Conservation (phyloP, 2,797 vertebrate genomes). For the Serranus cabrilla region DNA sequence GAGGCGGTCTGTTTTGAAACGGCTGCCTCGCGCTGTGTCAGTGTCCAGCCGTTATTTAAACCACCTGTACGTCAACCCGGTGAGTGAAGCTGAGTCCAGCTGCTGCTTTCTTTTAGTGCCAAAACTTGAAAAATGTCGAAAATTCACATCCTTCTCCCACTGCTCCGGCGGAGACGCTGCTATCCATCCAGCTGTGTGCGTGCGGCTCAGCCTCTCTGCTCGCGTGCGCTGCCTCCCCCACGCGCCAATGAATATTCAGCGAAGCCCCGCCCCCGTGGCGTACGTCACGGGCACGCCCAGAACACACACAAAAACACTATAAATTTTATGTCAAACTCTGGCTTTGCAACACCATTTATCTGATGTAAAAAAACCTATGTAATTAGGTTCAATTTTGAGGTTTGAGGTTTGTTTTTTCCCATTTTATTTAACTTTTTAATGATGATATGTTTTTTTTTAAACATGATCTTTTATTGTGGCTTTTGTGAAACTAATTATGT, state of each 20-base stretch:
- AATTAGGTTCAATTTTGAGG: neutral
- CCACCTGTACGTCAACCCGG: neutral
- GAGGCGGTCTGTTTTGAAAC: conserved; percentile 17
- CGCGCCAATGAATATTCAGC: conserved; percentile 62
- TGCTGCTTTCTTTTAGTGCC: conserved; percentile 26
- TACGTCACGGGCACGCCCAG: conserved; percentile 15
- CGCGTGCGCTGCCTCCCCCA: conserved; percentile 39
- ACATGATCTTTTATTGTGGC: too few species aligned
- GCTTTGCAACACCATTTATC: neutral
- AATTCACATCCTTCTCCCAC: conserved; percentile 55
- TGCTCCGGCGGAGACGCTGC: conserved; percentile 11
- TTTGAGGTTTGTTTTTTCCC: too few species aligned
- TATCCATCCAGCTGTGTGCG: conserved; percentile 58
- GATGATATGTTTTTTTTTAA: too few species aligned
- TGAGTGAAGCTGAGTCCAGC: conserved; percentile 10
- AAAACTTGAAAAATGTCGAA: conserved; percentile 27
- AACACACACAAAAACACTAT: neutral
- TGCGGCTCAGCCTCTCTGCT: conserved; percentile 20
- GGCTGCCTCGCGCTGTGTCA: neutral
- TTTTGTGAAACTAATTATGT: too few species aligned
- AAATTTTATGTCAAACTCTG: neutral
- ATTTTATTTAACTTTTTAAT: too few species aligned
- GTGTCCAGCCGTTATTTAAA: neutral
- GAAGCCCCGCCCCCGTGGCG: conserved; percentile 51
- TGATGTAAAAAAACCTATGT: too few species aligned